Evolutionary conservation across 2,113 vertebrate genomes (phyloP), one percentile per base, ranked within the genome.

Genomic region (Antennarius striatus): DNA sequence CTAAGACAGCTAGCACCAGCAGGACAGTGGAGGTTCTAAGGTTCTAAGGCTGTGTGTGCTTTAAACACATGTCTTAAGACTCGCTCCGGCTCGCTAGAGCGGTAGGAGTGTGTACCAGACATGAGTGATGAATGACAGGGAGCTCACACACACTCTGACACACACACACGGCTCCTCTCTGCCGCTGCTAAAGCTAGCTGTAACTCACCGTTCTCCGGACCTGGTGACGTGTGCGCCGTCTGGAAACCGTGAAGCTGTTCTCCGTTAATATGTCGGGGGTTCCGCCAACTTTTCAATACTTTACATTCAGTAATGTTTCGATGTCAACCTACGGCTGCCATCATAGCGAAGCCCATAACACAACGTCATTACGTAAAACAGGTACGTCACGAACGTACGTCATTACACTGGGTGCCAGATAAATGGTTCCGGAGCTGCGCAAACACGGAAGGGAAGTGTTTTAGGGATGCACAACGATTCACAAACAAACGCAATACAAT

Each of bases 131-230:
- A 61, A 52, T 39, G 30, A 69, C 32, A 7, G 58, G 73, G 67
- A 36, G n/a, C 58, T 48, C 14, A 46, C 58, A 17, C 63, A 10
- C 45, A 28, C 17, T 58, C 48, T 43, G 48, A 29, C 64, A 22
- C 15, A 62, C 32, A 67, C 60, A 52, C 39, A 15, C 50, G 47
- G 68, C 47, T 71, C 40, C 71, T 73, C 79, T 80, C 75, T 62
- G 73, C 66, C 22, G 22, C 22, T 22, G 22, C 22, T 22, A 46
- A 81, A 84, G 80, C 79, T 86, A 15, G 68, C 65, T 55, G 57
- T 28, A 58, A 92, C 92, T 93, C 90, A 94, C 92, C 92, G 89
- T 90, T 91, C 83, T 73, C 85, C 87, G 81, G 74, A 87, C 79
- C 80, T 82, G 77, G 66, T 66, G 49, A 10, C 77, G 79, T 80